Percentiles rank a stretch among this genome's conserved stretches.
Conservation (phyloP, 1,140 invertebrate species). For the Caerostris extrusa region DNA sequence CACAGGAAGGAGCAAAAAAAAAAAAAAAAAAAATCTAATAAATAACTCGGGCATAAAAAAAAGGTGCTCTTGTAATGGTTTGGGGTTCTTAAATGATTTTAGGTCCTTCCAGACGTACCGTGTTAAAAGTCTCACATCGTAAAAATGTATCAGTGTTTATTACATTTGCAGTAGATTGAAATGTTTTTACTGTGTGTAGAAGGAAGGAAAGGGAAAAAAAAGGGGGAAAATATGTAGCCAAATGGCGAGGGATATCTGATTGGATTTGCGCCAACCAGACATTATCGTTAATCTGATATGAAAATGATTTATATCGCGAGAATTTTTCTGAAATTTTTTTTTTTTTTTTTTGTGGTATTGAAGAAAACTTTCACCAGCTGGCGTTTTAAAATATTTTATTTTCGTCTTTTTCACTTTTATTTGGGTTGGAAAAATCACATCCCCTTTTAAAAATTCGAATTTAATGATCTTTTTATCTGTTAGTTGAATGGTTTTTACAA, state of each 20-base stretch:
- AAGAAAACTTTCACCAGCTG: conserved; percentile 17
- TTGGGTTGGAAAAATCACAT: conserved; percentile 9
- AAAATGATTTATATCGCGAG: conserved; percentile 16
- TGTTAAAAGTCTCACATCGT: conserved; percentile 68
- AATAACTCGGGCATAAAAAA: conserved; percentile 31
- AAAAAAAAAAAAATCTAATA: conserved; percentile 33
- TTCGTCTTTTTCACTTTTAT: background rate
- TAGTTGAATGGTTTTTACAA: too few species aligned
- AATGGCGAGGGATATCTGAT: conserved; percentile 51
- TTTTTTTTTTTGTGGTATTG: background rate
- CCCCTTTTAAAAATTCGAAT: conserved; percentile 7
- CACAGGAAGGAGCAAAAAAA: conserved; percentile 42
- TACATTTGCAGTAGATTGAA: conserved; percentile 55
- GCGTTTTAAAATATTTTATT: background rate
- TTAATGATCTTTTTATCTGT: background rate
- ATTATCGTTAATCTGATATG: conserved; percentile 45
- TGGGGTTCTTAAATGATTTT: conserved; percentile 63
- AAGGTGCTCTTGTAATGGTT: conserved; percentile 49
- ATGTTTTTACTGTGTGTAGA: conserved; percentile 42
- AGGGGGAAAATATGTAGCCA: background rate
- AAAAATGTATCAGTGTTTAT: conserved; percentile 70
- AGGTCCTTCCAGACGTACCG: background rate
- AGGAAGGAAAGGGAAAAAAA: background rate
- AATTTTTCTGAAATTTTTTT: background rate
- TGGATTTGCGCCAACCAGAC: conserved; percentile 50